A percentile compares a stretch with the other conserved stretches of the same genome.
Conservation (phyloP, 2,888 invertebrate species). For the Meiosimyza platycephala region DNA sequence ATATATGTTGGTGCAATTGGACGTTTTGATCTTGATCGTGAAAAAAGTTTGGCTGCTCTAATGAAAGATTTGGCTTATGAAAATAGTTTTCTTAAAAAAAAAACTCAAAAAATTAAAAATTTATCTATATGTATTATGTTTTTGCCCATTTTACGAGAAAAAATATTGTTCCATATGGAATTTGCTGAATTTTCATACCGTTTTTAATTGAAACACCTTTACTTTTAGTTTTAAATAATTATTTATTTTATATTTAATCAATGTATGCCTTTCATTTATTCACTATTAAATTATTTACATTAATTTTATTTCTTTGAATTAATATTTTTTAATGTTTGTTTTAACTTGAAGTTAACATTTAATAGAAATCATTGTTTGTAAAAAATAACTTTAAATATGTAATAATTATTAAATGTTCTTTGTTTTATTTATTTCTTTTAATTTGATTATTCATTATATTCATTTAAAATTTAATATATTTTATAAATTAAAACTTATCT, state of each 20-base stretch:
- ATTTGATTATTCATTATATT: not conserved
- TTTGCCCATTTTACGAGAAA: no score
- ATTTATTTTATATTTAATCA: slow-evolving; percentile 32
- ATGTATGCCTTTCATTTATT: slow-evolving; percentile 1
- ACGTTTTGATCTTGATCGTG: no score
- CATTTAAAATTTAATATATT: not conserved
- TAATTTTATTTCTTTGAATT: not conserved
- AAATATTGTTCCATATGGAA: no score
- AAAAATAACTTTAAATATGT: slow-evolving; percentile 19
- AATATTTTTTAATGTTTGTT: not conserved
- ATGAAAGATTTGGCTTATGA: no score
- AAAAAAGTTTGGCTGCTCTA: no score
- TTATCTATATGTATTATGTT: no score
- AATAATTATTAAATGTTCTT: not conserved
- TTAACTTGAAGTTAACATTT: slow-evolving; percentile 8
- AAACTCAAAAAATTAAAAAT: no score
- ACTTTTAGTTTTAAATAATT: slow-evolving; percentile 21
- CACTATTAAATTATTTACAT: slow-evolving; percentile 4
- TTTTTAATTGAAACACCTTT: no score
- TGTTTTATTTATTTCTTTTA: not conserved
- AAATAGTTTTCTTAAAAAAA: no score
- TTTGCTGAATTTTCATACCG: no score
- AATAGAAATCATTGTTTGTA: slow-evolving; percentile 9
- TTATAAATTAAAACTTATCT: not conserved
- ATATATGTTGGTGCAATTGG: no score